Percentiles rank a stretch among this genome's conserved stretches.
These are phyloP conservation scores for Coronaproctus castanopsis DNA, from an alignment of 2,888 invertebrate species.

Conservation along the genomic window DNA sequence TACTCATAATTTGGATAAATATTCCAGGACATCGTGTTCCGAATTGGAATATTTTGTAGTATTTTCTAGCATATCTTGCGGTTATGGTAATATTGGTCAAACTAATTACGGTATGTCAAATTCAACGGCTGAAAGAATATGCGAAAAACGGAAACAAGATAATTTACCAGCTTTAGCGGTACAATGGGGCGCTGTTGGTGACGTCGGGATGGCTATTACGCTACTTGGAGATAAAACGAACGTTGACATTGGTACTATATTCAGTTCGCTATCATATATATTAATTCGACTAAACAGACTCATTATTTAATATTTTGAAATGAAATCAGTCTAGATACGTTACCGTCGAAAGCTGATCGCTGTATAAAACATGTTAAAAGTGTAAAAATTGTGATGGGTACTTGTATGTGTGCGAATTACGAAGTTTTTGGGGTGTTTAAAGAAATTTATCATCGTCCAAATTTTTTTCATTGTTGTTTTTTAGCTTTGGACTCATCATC, in stretches of 20 bases:
- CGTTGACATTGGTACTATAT: background rate
- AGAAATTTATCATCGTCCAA: no score
- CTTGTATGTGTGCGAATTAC: no score
- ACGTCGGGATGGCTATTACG: constrained; percentile 15
- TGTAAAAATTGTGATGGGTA: no score
- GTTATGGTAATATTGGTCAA: constrained; percentile 15
- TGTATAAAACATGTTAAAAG: no score
- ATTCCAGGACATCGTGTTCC: constrained; percentile 3
- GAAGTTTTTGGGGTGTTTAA: no score
- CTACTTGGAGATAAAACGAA: constrained; percentile 5
- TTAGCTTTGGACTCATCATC: no score
- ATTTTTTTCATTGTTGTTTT: no score
- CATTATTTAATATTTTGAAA: no score
- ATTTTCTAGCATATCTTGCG: constrained; percentile 15
- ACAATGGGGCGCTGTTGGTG: constrained; percentile 16
- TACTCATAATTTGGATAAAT: constrained; percentile 14
- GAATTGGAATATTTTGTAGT: constrained; percentile 15
- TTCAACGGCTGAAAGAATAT: constrained; percentile 15
- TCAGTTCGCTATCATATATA: no score
- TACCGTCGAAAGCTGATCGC: no score
- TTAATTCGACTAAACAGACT: no score
- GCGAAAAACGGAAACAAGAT: constrained; percentile 11
- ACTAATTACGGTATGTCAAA: constrained; percentile 16
- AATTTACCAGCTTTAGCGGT: constrained; percentile 15
- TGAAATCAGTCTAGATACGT: no score